Conservation (phyloP, 2,888 invertebrate species). For the Apocheima hispidaria region DNA sequence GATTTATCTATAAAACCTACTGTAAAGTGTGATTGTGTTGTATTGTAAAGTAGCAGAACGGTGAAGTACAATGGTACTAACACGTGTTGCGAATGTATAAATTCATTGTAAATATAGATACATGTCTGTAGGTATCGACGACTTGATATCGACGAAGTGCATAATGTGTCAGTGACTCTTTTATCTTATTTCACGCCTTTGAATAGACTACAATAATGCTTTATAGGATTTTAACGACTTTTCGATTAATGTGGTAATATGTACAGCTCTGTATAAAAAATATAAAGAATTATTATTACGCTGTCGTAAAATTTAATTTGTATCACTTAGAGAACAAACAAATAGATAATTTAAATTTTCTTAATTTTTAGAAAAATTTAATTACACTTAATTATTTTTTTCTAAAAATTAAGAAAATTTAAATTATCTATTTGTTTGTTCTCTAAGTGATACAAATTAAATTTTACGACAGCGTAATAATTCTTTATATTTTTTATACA, state of each 20-base stretch:
- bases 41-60: slow-evolving; percentile 23
- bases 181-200: slow-evolving; percentile 62
- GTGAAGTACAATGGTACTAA: slow-evolving; percentile 35
- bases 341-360: too few species aligned
- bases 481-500: background rate
- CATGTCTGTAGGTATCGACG: slow-evolving; percentile 15
- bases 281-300: too few species aligned
- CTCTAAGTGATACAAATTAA: too few species aligned
- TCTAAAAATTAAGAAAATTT: too few species aligned
- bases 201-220: slow-evolving; percentile 45
- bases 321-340: too few species aligned
- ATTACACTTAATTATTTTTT: too few species aligned
- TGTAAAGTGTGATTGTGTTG: too few species aligned
- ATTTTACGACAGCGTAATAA: too few species aligned
- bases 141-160: slow-evolving; percentile 51
- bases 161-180: slow-evolving; percentile 62
- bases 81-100: slow-evolving; percentile 52
- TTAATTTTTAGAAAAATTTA: too few species aligned
- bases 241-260: slow-evolving; percentile 9
- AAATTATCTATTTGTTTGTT: too few species aligned
- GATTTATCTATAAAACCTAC: slow-evolving; percentile 19
- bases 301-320: too few species aligned
- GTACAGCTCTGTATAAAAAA: background rate
- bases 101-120: slow-evolving; percentile 37
- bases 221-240: slow-evolving; percentile 38